Conservation (phyloP, 2,797 vertebrate species). For the Pangasius larnaudii region DNA sequence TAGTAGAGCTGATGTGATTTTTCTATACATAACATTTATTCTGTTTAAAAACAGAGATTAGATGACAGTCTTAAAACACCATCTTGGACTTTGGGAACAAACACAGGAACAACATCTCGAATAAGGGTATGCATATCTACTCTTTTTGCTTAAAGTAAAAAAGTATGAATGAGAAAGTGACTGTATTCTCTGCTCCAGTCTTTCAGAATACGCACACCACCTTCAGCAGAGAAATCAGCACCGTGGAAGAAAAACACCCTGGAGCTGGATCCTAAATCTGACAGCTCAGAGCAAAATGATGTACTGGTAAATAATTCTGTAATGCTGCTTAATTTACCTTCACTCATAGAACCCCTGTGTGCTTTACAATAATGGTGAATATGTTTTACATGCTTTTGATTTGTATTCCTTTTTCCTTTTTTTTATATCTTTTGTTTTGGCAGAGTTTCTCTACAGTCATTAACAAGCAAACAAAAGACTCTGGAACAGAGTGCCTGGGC, state of each 20-base stretch:
- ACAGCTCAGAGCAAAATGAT: constrained; percentile 88
- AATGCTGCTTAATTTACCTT: background rate
- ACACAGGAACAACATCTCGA: constrained; percentile 61
- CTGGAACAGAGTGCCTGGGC: constrained; percentile 6
- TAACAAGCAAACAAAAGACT: constrained; percentile 35
- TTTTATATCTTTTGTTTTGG: background rate
- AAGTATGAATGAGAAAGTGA: background rate
- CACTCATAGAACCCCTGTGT: background rate
- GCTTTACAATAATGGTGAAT: background rate
- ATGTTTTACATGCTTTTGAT: background rate
- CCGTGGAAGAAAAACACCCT: constrained; percentile 75
- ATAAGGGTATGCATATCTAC: constrained; percentile 66
- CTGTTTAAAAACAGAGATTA: constrained; percentile 57
- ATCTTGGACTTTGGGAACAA: constrained; percentile 49
- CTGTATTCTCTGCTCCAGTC: constrained; percentile 71
- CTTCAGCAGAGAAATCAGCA: constrained; percentile 65
- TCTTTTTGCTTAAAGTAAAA: background rate
- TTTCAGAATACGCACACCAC: constrained; percentile 87
- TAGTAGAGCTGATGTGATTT: background rate
- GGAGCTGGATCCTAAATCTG: constrained; percentile 84
- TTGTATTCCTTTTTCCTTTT: background rate
- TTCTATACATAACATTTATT: constrained; percentile 15
- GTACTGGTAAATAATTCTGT: constrained; percentile 77
- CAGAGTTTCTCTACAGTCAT: constrained; percentile 49
- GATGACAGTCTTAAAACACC: constrained; percentile 57